phyloP scores from a whole-genome alignment of 2,113 vertebrate genomes.

The Sylvietta virens region DNA sequence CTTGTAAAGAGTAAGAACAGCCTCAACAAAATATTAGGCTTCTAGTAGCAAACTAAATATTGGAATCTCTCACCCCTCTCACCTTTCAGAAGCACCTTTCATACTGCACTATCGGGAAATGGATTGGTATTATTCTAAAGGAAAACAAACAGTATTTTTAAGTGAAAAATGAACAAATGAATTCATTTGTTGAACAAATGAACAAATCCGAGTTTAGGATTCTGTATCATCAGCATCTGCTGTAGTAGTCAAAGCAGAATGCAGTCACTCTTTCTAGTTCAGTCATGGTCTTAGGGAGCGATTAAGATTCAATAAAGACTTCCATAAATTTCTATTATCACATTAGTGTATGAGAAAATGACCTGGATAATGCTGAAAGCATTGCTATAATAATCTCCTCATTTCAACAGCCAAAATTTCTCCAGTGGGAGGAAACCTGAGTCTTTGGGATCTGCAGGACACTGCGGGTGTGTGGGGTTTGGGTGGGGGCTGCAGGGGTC shows the following conservation, averaged over 20 bases:
- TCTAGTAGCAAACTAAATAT: not conserved
- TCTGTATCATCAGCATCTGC: not conserved
- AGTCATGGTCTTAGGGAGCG: conserved; percentile 4
- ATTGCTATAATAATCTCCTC: not conserved
- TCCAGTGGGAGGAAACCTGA: not conserved
- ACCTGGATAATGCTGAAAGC: not conserved
- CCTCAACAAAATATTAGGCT: not conserved
- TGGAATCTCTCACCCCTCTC: not conserved
- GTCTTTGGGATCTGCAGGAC: not conserved
- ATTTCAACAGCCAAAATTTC: not conserved
- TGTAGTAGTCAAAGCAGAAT: not conserved
- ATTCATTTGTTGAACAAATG: too few species aligned
- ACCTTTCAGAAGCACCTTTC: not conserved
- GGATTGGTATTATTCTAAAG: not conserved
- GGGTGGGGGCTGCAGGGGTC: not conserved
- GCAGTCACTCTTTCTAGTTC: not conserved
- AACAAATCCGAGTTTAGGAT: not conserved
- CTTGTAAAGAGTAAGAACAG: not conserved
- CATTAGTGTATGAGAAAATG: conserved; percentile 26
- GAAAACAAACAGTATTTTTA: not conserved
- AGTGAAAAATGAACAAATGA: not conserved
- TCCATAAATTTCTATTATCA: conserved; percentile 29
- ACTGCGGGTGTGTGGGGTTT: rapidly evolving
- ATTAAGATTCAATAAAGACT: conserved; percentile 48
- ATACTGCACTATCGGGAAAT: not conserved